Evolutionary conservation across 2,797 vertebrate genomes (phyloP).

Genomic region (Pelobates cultripes): DNA sequence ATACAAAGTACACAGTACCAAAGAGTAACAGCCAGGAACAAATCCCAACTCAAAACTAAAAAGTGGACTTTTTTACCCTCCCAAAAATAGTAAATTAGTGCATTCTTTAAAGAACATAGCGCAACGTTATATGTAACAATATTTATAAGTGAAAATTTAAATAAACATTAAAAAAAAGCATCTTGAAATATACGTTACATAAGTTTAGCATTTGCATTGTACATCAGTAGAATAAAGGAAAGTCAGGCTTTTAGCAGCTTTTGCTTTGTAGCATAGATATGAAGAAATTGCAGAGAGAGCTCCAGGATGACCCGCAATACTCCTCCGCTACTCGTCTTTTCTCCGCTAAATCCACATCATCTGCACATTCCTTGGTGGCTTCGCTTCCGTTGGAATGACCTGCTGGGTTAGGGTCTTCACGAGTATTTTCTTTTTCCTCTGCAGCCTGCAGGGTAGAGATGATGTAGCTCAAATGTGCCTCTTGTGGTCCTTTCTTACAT

Average conservation of each 20-base stretch:
- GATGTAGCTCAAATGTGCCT: conserved; percentile 78
- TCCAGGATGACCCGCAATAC: conserved; percentile 78
- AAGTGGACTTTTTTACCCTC: not conserved
- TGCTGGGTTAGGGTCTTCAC: conserved; percentile 22
- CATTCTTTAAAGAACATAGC: not conserved
- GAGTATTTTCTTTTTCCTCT: not conserved
- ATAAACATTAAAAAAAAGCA: not conserved
- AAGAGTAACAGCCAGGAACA: conserved; percentile 52
- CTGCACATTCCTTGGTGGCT: conserved; percentile 67
- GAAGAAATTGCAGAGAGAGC: conserved; percentile 82
- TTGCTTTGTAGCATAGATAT: conserved; percentile 83
- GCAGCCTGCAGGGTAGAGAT: conserved; percentile 51
- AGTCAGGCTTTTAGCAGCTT: conserved; percentile 71
- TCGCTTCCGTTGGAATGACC: not conserved
- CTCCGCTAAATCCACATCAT: conserved; percentile 64
- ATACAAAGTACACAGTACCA: conserved; percentile 26
- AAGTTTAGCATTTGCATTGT: not conserved
- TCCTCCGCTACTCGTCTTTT: conserved; percentile 77
- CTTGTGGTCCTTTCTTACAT: conserved; percentile 77
- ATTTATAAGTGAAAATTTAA: not conserved
- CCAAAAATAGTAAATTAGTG: not conserved
- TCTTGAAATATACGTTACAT: conserved; percentile 4
- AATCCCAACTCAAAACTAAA: conserved; percentile 50
- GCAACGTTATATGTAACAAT: not conserved
- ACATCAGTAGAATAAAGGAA: conserved; percentile 6